A percentile compares a stretch with the other conserved stretches of the same genome.
phyloP scores from a whole-genome alignment of 2,797 vertebrate genomes.

The Iguana delicatissima region DNA sequence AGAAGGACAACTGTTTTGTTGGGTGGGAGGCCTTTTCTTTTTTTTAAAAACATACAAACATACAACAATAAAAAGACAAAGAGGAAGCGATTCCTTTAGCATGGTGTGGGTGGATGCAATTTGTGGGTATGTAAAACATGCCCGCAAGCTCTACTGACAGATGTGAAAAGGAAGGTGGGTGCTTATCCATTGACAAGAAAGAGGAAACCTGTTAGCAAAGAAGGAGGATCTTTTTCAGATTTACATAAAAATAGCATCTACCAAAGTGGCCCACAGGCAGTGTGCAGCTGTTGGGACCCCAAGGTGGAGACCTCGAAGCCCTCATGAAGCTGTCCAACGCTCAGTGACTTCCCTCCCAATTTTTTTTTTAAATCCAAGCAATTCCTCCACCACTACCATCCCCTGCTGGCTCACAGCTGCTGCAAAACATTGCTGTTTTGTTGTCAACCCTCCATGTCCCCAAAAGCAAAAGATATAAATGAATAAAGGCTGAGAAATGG shows the following conservation, averaged over 20 bases:
- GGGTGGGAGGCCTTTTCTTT: background rate
- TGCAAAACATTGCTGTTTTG: too few relatives aligned
- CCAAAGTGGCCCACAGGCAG: background rate
- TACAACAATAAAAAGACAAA: background rate
- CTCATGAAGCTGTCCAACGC: too few relatives aligned
- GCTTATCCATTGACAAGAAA: background rate
- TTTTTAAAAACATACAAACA: background rate
- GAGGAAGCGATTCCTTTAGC: constrained; percentile 4
- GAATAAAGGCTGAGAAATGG: too few relatives aligned
- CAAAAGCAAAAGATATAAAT: too few relatives aligned
- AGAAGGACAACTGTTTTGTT: constrained; percentile 1
- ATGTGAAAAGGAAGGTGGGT: background rate
- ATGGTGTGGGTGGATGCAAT: background rate
- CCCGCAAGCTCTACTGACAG: background rate
- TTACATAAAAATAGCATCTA: background rate
- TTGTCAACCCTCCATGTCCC: too few relatives aligned
- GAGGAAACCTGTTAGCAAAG: background rate
- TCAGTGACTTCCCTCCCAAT: too few relatives aligned
- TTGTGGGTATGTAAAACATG: background rate
- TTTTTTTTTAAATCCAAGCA: too few relatives aligned
- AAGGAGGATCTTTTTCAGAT: background rate
- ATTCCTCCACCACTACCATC: too few relatives aligned
- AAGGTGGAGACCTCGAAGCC: too few relatives aligned
- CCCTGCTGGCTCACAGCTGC: too few relatives aligned
- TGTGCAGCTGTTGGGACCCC: too few relatives aligned